Base-by-base conservation (phyloP, 2,797 vertebrate species). In the Psittacula echo region DNA sequence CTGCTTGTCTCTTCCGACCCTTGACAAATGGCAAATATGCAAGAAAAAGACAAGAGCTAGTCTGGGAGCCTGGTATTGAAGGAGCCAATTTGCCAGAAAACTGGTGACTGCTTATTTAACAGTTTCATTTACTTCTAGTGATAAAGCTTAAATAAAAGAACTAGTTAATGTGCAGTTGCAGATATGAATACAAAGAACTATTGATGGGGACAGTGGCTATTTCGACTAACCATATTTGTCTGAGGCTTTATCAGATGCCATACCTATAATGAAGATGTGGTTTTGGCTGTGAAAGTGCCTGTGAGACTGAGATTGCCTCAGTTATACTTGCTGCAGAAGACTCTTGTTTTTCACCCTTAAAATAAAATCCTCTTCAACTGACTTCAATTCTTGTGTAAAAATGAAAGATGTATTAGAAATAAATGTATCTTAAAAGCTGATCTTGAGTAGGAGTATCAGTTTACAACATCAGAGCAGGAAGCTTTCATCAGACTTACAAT, bases 381-480 rank as follows among this genome's bases (percentile, higher is more conserved):
- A 68, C 41, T 58, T 76, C 9, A 53, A 20, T 94, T 85, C 20
- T 34, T 76, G 11, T 48, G 42, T 66, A 44, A 60, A 88, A 92
- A 65, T 64, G 26, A 61, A 90, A 70, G 15, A 29, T 29, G 4
- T 39, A 32, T 30, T 79, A 79, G 61, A 84, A 91, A 87, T 53
- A 91, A 88, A n/a, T 66, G 20, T 64, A 60, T 47, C 13, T 68
- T 64, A 67, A 56, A 68, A 85, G 26, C 50, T 66, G 32, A 37
- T 76, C 60, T 73, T 61, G 67, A 85, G 34, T 22, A 74, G 53
- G 18, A 77, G n/a, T 62, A 32, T 47, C 61, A 61, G 78, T 92
- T 96, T 89, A 53, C 71, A 79, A 65, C 48, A 87, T 65, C 74
- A 79, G 47, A 93, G 65, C 75, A 94, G 88, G 61, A 94, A 92